phyloP scores from a whole-genome alignment of 1,140 invertebrate genomes.

The Asobara japonica region DNA sequence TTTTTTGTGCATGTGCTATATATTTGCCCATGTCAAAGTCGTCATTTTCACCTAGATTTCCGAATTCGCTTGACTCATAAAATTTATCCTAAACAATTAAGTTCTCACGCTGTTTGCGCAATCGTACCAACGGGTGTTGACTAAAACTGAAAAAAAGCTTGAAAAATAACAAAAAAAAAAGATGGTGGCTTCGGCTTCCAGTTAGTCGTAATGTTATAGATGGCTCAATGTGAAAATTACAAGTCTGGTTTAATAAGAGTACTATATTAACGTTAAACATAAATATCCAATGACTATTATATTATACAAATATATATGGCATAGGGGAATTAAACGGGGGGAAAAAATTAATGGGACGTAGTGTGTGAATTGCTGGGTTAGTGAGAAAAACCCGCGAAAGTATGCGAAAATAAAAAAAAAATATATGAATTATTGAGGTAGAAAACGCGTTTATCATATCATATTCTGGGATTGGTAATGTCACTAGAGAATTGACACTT shows the following conservation, averaged over 20 bases:
- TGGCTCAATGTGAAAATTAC: conserved; percentile 57
- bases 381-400: conserved; percentile 4
- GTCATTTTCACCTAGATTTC: too few species aligned
- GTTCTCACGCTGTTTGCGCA: background rate
- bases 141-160: conserved; percentile 19
- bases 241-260: conserved; percentile 52
- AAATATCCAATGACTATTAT: conserved; percentile 24
- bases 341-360: background rate
- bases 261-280: conserved; percentile 33
- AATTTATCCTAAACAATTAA: too few species aligned
- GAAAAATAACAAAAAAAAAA: conserved; percentile 4
- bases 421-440: background rate
- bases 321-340: background rate
- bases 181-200: conserved; percentile 38
- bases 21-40: too few species aligned
- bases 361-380: background rate
- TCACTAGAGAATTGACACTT: background rate
- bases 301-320: conserved; percentile 39
- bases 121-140: conserved; percentile 7
- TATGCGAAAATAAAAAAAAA: background rate
- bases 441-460: conserved; percentile 14
- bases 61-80: background rate
- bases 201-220: conserved; percentile 45
- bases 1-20: too few species aligned
- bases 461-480: conserved; percentile 2